A percentile compares a stretch with the other conserved stretches of the same genome.
Conservation (phyloP, 2,113 vertebrate genomes). For the Vidua chalybeata region DNA sequence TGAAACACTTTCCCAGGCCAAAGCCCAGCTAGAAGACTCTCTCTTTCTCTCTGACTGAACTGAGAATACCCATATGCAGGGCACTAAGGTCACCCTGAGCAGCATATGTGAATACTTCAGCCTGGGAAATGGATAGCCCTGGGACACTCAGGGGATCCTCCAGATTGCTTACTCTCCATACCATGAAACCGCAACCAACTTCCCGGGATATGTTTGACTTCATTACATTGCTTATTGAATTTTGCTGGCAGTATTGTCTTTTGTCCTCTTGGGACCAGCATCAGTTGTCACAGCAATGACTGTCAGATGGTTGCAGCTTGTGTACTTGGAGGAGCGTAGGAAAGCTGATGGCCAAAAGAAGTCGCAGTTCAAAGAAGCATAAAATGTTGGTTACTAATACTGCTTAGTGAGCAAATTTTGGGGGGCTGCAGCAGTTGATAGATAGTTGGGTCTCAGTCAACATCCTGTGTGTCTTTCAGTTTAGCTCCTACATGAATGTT, state of each 20-base stretch:
- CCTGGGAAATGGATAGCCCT: background rate
- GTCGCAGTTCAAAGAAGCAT: background rate
- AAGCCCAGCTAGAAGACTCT: too few relatives aligned
- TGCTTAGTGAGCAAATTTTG: background rate
- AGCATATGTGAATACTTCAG: background rate
- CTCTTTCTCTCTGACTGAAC: too few relatives aligned
- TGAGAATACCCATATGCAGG: too few relatives aligned
- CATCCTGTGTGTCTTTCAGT: background rate
- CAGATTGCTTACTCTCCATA: background rate
- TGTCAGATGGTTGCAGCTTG: background rate
- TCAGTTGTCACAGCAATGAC: slow-evolving; percentile 26
- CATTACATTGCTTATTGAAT: background rate
- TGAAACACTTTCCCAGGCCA: too few relatives aligned
- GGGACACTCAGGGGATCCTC: background rate
- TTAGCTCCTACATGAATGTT: background rate
- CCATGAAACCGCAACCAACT: background rate
- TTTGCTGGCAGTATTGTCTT: background rate
- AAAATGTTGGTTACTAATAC: background rate
- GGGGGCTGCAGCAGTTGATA: background rate
- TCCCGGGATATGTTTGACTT: background rate
- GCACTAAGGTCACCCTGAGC: background rate
- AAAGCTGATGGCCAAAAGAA: background rate
- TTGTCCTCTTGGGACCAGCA: background rate
- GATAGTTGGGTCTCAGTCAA: background rate
- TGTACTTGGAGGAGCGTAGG: background rate